Evolutionary conservation across 2,888 invertebrate genomes (phyloP).

Genomic region (Stegana nigrithorax): DNA sequence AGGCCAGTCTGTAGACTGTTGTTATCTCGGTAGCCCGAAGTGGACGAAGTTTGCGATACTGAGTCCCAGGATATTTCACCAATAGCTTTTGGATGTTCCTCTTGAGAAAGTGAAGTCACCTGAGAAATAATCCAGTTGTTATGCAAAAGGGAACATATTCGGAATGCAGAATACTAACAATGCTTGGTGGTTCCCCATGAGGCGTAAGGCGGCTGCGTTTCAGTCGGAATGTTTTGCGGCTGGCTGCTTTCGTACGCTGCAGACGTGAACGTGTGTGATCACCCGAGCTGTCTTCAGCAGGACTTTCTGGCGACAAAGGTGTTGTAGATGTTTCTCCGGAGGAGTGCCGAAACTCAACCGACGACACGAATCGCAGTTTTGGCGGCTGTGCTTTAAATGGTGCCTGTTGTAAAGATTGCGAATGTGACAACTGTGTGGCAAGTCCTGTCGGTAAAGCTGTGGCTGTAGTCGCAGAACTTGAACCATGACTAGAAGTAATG

Average conservation of each 20-base stretch:
- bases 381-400: constrained; percentile 71
- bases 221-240: constrained; percentile 91
- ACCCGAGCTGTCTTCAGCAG: constrained; percentile 76
- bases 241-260: constrained; percentile 93
- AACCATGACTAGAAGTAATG: constrained; percentile 47
- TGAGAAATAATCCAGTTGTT: constrained; percentile 13
- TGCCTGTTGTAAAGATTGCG: constrained; percentile 67
- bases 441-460: constrained; percentile 61
- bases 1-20: constrained; percentile 70
- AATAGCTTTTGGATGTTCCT: constrained; percentile 55
- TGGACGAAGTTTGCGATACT: constrained; percentile 85
- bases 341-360: constrained; percentile 83
- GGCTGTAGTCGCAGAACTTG: constrained; percentile 46
- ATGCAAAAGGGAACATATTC: not conserved
- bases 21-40: constrained; percentile 85
- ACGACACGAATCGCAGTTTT: constrained; percentile 84
- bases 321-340: constrained; percentile 84
- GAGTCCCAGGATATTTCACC: constrained; percentile 85
- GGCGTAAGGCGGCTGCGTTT: constrained; percentile 78
- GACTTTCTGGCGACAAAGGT: constrained; percentile 80
- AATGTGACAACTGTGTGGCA: constrained; percentile 69
- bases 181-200: constrained; percentile 74
- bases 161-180: constrained; percentile 39
- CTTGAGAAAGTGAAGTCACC: constrained; percentile 53
- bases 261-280: constrained; percentile 76